Percentiles rank a stretch among this genome's conserved stretches.
phyloP scores from a whole-genome alignment of 2,797 vertebrate species.

The Danio choprae region DNA sequence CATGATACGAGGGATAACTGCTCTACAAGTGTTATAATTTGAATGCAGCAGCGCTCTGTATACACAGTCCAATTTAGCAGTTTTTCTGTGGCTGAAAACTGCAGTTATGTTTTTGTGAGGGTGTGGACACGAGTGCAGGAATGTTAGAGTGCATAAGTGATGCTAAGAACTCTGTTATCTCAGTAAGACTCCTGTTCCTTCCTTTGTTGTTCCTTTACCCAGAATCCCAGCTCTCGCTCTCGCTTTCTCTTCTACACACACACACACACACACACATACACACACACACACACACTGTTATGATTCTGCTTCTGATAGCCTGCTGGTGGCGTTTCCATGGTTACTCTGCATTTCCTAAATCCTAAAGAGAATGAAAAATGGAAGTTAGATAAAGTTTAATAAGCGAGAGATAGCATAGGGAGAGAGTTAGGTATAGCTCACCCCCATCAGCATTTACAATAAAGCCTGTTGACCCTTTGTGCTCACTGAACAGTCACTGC shows the following conservation, averaged over 20 bases:
- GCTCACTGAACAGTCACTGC: background rate
- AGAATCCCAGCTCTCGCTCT: constrained; percentile 18
- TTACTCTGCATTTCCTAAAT: constrained; percentile 62
- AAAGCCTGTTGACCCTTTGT: constrained; percentile 39
- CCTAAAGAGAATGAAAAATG: constrained; percentile 62
- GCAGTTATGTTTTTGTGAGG: background rate
- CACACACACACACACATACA: constrained; percentile 29
- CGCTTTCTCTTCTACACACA: constrained; percentile 4
- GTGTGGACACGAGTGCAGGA: constrained; percentile 3
- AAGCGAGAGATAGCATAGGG: constrained; percentile 51
- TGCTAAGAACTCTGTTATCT: constrained; percentile 41
- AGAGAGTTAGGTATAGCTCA: constrained; percentile 56
- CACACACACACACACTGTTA: constrained; percentile 49
- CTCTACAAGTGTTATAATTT: background rate
- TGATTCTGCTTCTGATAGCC: constrained; percentile 58
- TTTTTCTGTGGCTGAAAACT: background rate
- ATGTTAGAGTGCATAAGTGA: constrained; percentile 43
- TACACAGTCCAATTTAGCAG: background rate
- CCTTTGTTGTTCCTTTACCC: constrained; percentile 40
- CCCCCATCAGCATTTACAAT: constrained; percentile 37
- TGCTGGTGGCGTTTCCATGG: constrained; percentile 61
- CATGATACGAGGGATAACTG: background rate
- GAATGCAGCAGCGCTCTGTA: background rate
- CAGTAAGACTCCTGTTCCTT: constrained; percentile 42
- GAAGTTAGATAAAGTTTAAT: constrained; percentile 61